Percentiles rank a stretch among this genome's conserved stretches.
Conservation (phyloP, 1,140 invertebrate species). For the Drosophila orena region DNA sequence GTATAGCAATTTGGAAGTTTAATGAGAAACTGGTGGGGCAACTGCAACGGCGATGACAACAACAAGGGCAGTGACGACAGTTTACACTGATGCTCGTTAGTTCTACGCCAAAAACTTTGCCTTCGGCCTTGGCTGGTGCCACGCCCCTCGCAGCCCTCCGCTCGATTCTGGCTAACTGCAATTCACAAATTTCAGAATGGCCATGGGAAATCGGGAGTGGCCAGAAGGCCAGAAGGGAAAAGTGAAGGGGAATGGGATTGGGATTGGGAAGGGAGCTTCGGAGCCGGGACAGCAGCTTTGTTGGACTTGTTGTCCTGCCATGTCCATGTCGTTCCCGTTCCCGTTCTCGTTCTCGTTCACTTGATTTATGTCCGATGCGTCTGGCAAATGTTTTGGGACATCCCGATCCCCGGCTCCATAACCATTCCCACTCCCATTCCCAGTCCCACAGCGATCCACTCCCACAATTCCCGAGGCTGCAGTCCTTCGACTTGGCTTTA, state of each 20-base stretch:
- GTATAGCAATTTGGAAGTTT: conserved; percentile 55
- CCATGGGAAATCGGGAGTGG: conserved; percentile 14
- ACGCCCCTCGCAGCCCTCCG: not conserved
- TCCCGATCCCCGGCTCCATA: conserved; percentile 3
- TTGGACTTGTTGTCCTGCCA: conserved; percentile 56
- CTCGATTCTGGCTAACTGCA: conserved; percentile 34
- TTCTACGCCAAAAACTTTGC: conserved; percentile 62
- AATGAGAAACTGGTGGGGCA: conserved; percentile 58
- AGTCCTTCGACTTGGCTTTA: conserved; percentile 51
- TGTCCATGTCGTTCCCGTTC: conserved; percentile 55
- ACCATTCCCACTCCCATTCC: conserved; percentile 8
- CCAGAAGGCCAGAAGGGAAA: conserved; percentile 2
- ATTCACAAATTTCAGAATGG: conserved; percentile 59
- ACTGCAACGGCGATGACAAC: not conserved
- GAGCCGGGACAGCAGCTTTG: conserved; percentile 41
- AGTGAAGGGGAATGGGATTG: too few relatives aligned
- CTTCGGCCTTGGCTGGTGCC: conserved; percentile 1
- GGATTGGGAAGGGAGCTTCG: conserved; percentile 16
- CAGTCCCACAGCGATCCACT: not conserved
- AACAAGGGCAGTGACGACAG: conserved; percentile 44
- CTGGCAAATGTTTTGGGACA: conserved; percentile 49
- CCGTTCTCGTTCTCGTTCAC: conserved; percentile 48
- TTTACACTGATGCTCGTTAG: conserved; percentile 78
- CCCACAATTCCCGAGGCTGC: conserved; percentile 16
- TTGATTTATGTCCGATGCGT: conserved; percentile 71